phyloP scores from a whole-genome alignment of 2,888 invertebrate genomes.

The Chorisops tibialis region DNA sequence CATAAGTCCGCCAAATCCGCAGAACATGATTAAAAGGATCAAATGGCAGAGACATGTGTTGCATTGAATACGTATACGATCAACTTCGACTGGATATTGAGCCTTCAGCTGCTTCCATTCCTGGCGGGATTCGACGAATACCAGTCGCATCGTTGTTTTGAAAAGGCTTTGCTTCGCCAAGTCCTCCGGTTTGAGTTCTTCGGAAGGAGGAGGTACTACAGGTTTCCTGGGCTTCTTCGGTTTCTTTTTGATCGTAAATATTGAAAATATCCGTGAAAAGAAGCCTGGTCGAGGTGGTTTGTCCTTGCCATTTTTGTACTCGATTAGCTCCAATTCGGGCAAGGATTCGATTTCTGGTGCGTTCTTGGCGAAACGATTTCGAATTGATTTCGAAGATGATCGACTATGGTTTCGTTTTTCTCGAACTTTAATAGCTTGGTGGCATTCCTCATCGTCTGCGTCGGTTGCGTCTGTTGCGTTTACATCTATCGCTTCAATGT shows the following conservation, averaged over 20 bases:
- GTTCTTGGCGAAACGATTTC: conserved; percentile 29
- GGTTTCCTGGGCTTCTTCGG: conserved; percentile 35
- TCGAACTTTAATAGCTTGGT: conserved; percentile 7
- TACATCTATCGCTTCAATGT: conserved; percentile 36
- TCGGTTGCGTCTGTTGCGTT: conserved; percentile 26
- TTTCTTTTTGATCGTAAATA: conserved; percentile 14
- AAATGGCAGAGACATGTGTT: conserved; percentile 68
- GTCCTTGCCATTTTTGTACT: neutral
- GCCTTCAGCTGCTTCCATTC: conserved; percentile 60
- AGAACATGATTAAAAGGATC: conserved; percentile 66
- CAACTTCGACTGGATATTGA: conserved; percentile 58
- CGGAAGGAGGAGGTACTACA: neutral
- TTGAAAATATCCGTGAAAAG: conserved; percentile 19
- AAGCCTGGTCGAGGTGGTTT: conserved; percentile 14
- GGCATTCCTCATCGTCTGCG: conserved; percentile 32
- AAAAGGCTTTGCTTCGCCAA: conserved; percentile 17
- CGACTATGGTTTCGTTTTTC: conserved; percentile 38
- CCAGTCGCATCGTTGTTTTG: conserved; percentile 40
- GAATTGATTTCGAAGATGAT: conserved; percentile 45
- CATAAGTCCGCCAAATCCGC: conserved; percentile 75
- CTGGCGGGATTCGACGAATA: conserved; percentile 51
- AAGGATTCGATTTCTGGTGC: neutral
- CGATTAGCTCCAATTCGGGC: neutral
- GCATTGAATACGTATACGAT: conserved; percentile 56
- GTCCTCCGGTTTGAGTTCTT: neutral